A percentile compares a stretch with the other conserved stretches of the same genome.
Conservation (phyloP, 2,797 vertebrate species). For the Fistularia commersonii region DNA sequence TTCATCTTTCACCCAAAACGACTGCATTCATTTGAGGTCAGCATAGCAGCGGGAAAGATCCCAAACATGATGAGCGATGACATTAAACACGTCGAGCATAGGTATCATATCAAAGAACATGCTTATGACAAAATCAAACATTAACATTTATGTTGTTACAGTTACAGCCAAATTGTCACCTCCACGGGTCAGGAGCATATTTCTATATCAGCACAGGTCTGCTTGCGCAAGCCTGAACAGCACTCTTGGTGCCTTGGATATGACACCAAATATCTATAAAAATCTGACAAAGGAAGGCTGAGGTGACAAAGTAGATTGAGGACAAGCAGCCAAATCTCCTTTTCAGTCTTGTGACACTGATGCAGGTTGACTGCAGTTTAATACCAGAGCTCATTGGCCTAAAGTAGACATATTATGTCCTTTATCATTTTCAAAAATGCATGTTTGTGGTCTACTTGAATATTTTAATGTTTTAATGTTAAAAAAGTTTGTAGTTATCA, state of each 20-base stretch:
- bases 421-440: no score
- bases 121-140: not conserved
- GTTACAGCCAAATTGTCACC: no score
- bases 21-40: constrained; percentile 23
- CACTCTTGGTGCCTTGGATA: constrained; percentile 18
- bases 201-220: no score
- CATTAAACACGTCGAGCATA: not conserved
- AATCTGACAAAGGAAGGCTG: constrained; percentile 31
- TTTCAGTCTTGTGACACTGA: constrained; percentile 41
- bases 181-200: no score
- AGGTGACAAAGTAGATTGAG: constrained; percentile 44
- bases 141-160: no score
- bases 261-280: constrained; percentile 22
- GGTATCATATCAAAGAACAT: constrained; percentile 6
- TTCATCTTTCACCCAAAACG: constrained; percentile 41
- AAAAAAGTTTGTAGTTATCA: no score
- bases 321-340: constrained; percentile 26
- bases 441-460: no score
- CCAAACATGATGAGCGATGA: constrained; percentile 10
- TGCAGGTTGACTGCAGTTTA: constrained; percentile 33
- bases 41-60: constrained; percentile 11
- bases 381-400: not conserved
- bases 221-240: not conserved
- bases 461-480: no score
- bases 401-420: no score